Percentiles rank a stretch among this genome's conserved stretches.
Evolutionary conservation across 2,113 vertebrate species (phyloP).

Genomic region (Notiomystis cincta): DNA sequence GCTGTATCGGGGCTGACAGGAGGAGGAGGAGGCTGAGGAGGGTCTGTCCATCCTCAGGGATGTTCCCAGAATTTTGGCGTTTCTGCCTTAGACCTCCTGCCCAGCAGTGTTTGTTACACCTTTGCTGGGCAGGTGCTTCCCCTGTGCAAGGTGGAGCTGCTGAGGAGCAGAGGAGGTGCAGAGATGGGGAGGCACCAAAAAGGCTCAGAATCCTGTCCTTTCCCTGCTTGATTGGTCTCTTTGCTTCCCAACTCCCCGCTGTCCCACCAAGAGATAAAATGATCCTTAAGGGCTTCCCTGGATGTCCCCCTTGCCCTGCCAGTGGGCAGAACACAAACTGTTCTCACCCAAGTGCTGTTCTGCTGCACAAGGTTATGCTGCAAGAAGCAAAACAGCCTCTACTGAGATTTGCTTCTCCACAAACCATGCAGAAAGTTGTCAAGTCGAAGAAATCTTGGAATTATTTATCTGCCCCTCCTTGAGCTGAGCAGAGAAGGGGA

Average conservation of each 20-base stretch:
- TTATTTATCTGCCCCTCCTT: background rate
- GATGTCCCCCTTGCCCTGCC: background rate
- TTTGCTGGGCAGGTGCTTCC: background rate
- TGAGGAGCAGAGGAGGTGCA: background rate
- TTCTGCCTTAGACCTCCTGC: background rate
- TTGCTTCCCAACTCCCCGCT: background rate
- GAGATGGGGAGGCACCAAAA: rapidly evolving
- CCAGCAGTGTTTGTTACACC: rapidly evolving
- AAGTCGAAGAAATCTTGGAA: background rate
- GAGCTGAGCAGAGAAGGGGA: background rate
- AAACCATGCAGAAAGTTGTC: background rate
- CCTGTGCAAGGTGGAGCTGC: background rate
- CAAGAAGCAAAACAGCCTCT: background rate
- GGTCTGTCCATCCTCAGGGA: background rate
- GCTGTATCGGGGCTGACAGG: background rate
- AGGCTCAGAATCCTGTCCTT: background rate
- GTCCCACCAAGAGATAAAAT: background rate
- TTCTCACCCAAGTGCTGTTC: background rate
- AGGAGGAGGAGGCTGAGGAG: background rate
- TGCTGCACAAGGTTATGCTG: background rate
- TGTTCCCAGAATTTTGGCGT: rapidly evolving
- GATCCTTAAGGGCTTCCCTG: background rate
- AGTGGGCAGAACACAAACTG: background rate
- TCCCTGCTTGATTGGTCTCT: background rate
- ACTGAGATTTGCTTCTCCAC: background rate